Conservation (phyloP, 2,113 vertebrate genomes). For the Bubo bubo region DNA sequence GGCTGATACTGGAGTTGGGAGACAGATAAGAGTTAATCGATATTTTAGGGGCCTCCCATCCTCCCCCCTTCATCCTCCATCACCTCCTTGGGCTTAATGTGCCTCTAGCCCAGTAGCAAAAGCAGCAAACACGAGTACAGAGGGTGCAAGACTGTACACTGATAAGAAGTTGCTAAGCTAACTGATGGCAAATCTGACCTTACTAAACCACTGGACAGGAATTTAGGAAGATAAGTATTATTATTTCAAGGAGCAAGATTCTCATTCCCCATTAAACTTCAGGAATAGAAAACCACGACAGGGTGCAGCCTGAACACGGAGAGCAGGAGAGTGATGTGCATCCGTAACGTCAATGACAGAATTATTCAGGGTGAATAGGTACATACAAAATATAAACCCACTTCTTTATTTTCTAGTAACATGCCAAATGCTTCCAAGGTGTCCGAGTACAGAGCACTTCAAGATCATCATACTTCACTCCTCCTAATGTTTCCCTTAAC, state of each 20-base stretch:
- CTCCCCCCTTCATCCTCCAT: not conserved
- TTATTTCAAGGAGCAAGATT: not conserved
- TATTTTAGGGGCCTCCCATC: not conserved
- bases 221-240: not conserved
- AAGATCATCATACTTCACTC: not conserved
- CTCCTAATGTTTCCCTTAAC: not conserved
- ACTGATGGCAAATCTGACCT: not conserved
- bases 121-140: not conserved
- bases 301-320: not conserved
- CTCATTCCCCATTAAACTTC: not conserved
- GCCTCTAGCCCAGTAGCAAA: not conserved
- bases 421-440: not conserved
- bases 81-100: not conserved
- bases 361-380: not conserved
- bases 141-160: not conserved
- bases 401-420: not conserved
- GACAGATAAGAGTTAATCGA: not conserved
- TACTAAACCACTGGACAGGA: not conserved
- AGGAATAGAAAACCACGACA: accelerated
- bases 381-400: not conserved
- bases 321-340: not conserved
- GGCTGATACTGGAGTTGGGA: not conserved
- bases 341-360: not conserved
- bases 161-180: not conserved
- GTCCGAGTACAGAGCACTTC: not conserved